phyloP scores from a whole-genome alignment of 2,113 vertebrate genomes.

The Silurus glanis region DNA sequence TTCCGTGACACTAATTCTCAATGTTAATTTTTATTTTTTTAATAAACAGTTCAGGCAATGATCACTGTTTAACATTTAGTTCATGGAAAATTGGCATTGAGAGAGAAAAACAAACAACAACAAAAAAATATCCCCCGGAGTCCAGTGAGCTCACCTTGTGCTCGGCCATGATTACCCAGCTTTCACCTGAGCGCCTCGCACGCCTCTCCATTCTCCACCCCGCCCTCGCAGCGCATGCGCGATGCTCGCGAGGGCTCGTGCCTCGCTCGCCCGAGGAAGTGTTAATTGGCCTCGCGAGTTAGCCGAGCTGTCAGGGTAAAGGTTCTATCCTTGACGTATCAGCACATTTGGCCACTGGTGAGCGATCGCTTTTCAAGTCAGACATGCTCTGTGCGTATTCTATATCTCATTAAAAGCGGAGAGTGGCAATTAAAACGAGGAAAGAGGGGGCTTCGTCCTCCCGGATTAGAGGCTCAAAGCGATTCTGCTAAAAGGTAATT shows the following conservation, averaged over 20 bases:
- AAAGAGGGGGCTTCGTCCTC: slow-evolving; percentile 53
- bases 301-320: slow-evolving; percentile 84
- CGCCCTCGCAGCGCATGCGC: slow-evolving; percentile 59
- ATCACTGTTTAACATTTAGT: slow-evolving; percentile 75
- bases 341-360: slow-evolving; percentile 85
- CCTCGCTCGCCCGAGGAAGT: slow-evolving; percentile 77
- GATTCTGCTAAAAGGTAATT: slow-evolving; percentile 66
- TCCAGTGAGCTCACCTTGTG: slow-evolving; percentile 66
- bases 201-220: slow-evolving; percentile 63
- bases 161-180: slow-evolving; percentile 73
- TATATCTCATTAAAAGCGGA: slow-evolving; percentile 80
- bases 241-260: slow-evolving; percentile 71
- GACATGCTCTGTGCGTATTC: slow-evolving; percentile 79
- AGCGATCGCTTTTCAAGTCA: slow-evolving; percentile 77
- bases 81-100: slow-evolving; percentile 63
- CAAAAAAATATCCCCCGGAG: slow-evolving; percentile 65
- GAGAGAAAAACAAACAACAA: slow-evolving; percentile 48
- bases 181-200: slow-evolving; percentile 66
- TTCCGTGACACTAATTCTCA: slow-evolving; percentile 68
- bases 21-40: slow-evolving; percentile 72
- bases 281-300: slow-evolving; percentile 90
- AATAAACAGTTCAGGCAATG: slow-evolving; percentile 57
- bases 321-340: slow-evolving; percentile 90
- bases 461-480: slow-evolving; percentile 56
- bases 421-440: slow-evolving; percentile 52